These are phyloP conservation scores for Oreotragus oreotragus DNA, from an alignment of 2,113 vertebrate species.

Conservation along the genomic window DNA sequence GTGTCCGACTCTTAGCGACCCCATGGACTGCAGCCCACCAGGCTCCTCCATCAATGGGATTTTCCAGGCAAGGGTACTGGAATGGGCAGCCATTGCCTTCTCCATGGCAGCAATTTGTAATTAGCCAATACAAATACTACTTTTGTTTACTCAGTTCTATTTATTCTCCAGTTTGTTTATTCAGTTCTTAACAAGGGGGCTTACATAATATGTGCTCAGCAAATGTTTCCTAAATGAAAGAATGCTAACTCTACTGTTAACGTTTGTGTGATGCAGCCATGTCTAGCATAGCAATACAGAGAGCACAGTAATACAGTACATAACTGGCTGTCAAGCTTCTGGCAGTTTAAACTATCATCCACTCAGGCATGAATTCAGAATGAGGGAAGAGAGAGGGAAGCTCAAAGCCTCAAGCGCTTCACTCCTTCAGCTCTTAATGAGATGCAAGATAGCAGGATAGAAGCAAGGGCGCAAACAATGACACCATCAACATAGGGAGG, in stretches of 20 bases:
- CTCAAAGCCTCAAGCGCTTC: background rate
- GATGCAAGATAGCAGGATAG: background rate
- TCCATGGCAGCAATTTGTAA: background rate
- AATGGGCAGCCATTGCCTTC: too few species aligned
- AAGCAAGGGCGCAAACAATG: background rate
- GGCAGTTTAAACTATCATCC: background rate
- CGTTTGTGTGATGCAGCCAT: background rate
- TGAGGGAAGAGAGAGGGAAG: background rate
- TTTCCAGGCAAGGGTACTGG: too few species aligned
- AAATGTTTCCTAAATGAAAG: constrained; percentile 10
- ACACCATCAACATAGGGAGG: background rate
- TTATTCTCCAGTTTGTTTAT: background rate
- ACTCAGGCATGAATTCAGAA: background rate
- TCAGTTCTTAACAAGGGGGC: background rate
- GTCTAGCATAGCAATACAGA: background rate
- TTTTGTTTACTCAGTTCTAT: background rate
- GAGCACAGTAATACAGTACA: background rate
- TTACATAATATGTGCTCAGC: background rate
- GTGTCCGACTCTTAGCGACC: too few species aligned
- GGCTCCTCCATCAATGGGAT: too few species aligned
- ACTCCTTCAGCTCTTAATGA: background rate
- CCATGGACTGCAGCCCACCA: too few species aligned
- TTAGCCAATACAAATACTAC: background rate
- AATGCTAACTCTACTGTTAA: background rate
- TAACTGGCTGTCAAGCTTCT: background rate